Base-by-base conservation (phyloP, 2,888 invertebrate genomes). In the Drosophila nigritarsus region DNA sequence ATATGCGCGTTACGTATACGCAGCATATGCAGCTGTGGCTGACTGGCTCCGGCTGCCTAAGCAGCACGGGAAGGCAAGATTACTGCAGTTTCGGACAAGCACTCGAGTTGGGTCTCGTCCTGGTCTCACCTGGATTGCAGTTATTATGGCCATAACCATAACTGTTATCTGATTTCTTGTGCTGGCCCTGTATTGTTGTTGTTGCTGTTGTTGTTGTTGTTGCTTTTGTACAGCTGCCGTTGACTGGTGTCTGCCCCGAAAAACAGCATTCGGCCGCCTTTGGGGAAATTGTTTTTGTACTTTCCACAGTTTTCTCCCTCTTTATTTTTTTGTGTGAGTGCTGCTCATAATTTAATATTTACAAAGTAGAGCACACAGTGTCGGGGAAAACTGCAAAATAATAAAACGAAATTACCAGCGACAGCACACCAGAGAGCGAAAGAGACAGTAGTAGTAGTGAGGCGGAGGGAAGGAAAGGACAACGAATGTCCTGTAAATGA, bases 381-480 rank as follows among this genome's bases (percentile, higher is more conserved):
- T 49, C 61, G 55, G 45, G 64, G 73, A 88, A 88, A 88, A 83
- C 83, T 79, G 90, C 86, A 89, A 89, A 89, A 86, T 89, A 89
- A 89, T 89, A 89, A 88, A 90, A 90, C 77, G 79, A 87, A 87
- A 88, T 90, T 89, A 84, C 89, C 77, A 88, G 75, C 60, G 78
- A 82, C 82, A 71, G 71, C 60, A 50, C 67, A 72, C 62, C 62
- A 63, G 67, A 65, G 50, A 8, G 55, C 36, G 27, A 29, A 13
- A 18, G 38, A 24, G 38, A 20, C 20, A 45, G 20, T 20, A 20
- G 11, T 2, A 13, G 45, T 3, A 11, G 32, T 1, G 3, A 1
- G 0, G 13, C 13, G 30, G 9, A 9, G 62, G 4, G 15, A 1
- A n/a, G 15, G 20, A 9, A 1, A 18, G 15, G 27, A 9, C 8